phyloP scores from a whole-genome alignment of 2,113 vertebrate species.

The Grammomys surdaster region DNA sequence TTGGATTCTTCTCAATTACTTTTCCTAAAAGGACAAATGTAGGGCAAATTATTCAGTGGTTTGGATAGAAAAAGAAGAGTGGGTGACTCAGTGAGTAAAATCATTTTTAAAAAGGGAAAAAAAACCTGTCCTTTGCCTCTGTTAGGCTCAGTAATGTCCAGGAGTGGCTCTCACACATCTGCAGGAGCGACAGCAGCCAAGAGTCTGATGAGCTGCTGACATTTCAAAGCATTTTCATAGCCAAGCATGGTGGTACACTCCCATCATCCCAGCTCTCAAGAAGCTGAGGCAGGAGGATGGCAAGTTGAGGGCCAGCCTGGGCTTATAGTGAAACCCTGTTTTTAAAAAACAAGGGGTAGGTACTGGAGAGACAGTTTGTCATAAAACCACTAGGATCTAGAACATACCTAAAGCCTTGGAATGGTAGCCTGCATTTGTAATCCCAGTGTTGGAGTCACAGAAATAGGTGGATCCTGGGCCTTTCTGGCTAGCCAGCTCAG shows the following conservation, averaged over 20 bases:
- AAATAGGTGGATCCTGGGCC: too few species aligned
- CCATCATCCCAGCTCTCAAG: background rate
- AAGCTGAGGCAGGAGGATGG: background rate
- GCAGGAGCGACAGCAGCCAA: background rate
- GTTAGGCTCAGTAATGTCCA: constrained; percentile 57
- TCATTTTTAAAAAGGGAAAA: background rate
- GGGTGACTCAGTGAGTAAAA: constrained; percentile 75
- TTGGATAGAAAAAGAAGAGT: constrained; percentile 78
- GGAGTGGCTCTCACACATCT: background rate
- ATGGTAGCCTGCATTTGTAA: background rate
- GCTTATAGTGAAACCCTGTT: background rate
- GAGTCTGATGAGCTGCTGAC: background rate
- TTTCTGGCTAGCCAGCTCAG: background rate
- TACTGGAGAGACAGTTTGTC: too few species aligned
- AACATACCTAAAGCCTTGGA: background rate
- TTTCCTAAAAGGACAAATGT: constrained; percentile 77
- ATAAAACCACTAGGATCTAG: too few species aligned
- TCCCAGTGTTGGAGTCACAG: background rate
- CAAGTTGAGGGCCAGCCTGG: background rate
- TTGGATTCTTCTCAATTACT: constrained; percentile 63
- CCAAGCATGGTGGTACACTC: background rate
- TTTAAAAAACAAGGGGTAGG: background rate
- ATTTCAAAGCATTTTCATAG: background rate
- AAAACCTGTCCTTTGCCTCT: constrained; percentile 78
- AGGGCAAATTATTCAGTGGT: constrained; percentile 80